A percentile compares a stretch with the other conserved stretches of the same genome.
phyloP scores from a whole-genome alignment of 2,113 vertebrate genomes.

The Peromyscus leucopus region DNA sequence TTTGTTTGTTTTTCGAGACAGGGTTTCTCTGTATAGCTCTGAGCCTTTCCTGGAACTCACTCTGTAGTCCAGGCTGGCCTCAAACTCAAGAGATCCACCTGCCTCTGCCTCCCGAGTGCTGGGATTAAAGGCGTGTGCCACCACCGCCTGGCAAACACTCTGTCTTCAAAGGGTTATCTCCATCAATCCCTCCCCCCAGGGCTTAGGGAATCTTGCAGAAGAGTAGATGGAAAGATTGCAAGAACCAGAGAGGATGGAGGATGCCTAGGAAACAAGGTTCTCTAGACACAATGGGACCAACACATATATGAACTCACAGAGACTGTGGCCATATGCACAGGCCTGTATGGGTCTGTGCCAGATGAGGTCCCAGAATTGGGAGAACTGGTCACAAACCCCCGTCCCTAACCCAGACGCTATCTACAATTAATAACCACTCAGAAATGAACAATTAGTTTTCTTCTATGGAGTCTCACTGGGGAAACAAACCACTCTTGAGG shows the following conservation, averaged over 20 bases:
- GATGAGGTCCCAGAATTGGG: neutral
- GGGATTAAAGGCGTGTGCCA: too few species aligned
- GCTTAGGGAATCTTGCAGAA: neutral
- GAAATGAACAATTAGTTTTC: neutral
- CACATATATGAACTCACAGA: neutral
- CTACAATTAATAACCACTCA: neutral
- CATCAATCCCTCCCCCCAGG: neutral
- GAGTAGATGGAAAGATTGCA: neutral
- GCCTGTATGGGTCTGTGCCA: neutral
- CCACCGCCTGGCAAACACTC: neutral
- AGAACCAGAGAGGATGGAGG: neutral
- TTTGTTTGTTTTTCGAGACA: too few species aligned
- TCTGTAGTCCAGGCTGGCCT: too few species aligned
- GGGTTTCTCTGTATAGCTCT: too few species aligned
- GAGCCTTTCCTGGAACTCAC: too few species aligned
- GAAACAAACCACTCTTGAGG: neutral
- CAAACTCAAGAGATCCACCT: too few species aligned
- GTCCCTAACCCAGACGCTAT: neutral
- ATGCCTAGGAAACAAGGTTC: neutral
- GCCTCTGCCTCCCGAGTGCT: too few species aligned
- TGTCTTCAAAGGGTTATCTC: neutral
- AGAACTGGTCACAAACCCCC: neutral
- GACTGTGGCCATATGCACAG: neutral
- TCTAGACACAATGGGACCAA: neutral
- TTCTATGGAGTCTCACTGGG: neutral